Percentiles rank a stretch among this genome's conserved stretches.
Evolutionary conservation across 2,888 invertebrate genomes (phyloP).

Genomic region (Capitulum mitella): DNA sequence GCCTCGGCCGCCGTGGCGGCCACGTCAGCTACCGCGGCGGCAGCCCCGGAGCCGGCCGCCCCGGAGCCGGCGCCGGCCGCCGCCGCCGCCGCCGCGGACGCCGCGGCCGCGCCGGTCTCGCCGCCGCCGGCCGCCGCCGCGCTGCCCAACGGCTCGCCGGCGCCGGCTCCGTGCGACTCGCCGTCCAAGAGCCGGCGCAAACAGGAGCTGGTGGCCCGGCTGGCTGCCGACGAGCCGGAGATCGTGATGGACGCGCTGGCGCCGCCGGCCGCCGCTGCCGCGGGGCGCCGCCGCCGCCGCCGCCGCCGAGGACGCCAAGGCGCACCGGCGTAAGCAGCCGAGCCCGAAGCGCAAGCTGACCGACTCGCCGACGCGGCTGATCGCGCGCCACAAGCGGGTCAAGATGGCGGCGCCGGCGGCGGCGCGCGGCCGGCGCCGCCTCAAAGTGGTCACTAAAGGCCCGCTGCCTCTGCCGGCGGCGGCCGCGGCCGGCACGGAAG

Average conservation of each 20-base stretch:
- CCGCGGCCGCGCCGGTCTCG: not conserved
- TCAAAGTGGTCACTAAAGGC: not conserved
- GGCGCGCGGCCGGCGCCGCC: not conserved
- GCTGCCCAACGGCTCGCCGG: not conserved
- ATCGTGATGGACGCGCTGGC: too few relatives aligned
- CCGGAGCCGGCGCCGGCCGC: too few relatives aligned
- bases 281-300: too few relatives aligned
- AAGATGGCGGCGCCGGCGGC: not conserved
- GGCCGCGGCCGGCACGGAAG: not conserved
- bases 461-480: not conserved
- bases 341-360: not conserved
- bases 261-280: too few relatives aligned
- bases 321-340: not conserved
- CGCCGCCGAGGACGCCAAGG: not conserved
- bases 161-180: not conserved
- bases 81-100: too few relatives aligned
- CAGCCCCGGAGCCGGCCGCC: too few relatives aligned
- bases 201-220: not conserved
- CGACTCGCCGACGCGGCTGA: not conserved
- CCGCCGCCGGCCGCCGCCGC: too few relatives aligned
- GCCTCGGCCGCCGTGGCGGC: too few relatives aligned
- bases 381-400: not conserved
- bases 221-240: not conserved
- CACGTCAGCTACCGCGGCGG: too few relatives aligned
- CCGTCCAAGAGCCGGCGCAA: not conserved